Evolutionary conservation across 1,140 invertebrate genomes (phyloP).

Genomic region (Holcopasites calliopsidis): DNA sequence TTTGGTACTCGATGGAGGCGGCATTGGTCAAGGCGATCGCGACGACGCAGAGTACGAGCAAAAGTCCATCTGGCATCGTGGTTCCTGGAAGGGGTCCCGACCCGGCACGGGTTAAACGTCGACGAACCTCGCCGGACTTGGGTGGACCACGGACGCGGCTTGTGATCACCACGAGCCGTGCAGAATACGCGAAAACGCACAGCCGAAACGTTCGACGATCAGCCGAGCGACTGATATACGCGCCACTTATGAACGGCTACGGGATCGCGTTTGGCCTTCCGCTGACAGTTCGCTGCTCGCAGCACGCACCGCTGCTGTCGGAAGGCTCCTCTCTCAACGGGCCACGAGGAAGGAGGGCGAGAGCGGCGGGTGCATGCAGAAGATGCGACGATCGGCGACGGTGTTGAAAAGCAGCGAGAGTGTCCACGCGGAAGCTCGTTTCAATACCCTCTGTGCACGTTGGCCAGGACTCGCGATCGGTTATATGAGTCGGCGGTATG

Average conservation of each 20-base stretch:
- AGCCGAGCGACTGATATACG: slow-evolving; percentile 36
- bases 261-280: slow-evolving; percentile 39
- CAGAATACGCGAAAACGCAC: not conserved
- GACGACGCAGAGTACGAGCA: slow-evolving; percentile 9
- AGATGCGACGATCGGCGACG: not conserved
- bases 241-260: slow-evolving; percentile 9
- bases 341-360: no score
- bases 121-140: not conserved
- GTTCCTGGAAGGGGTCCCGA: not conserved
- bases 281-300: slow-evolving; percentile 17
- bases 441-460: not conserved
- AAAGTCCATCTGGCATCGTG: slow-evolving; percentile 9
- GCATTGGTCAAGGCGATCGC: slow-evolving; percentile 29
- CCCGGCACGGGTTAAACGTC: not conserved
- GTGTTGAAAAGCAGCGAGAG: not conserved
- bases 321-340: no score
- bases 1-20: slow-evolving; percentile 11
- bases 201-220: slow-evolving; percentile 36
- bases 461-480: not conserved
- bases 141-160: not conserved
- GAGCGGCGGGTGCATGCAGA: not conserved
- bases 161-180: not conserved
- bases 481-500: slow-evolving; percentile 21
- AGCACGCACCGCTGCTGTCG: not conserved
- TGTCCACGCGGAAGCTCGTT: not conserved